Percentiles rank a stretch among this genome's conserved stretches.
Conservation (phyloP, 92 coral and sea anemone species). For the Epizoanthus scotinus region DNA sequence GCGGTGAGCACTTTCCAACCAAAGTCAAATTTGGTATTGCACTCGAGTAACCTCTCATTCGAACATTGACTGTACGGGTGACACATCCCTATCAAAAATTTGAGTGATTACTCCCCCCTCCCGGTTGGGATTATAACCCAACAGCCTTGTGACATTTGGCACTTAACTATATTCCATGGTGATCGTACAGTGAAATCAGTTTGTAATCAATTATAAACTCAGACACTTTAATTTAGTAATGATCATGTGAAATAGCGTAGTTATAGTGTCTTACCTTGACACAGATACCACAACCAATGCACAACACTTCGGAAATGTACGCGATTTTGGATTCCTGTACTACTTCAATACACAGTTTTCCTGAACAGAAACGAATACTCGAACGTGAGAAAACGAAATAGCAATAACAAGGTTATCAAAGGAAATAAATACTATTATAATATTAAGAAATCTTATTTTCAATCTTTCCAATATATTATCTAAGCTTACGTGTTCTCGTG, state of each 20-base stretch:
- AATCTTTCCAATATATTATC: background rate
- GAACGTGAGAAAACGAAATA: background rate
- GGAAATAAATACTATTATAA: background rate
- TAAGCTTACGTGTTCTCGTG: conserved; percentile 34
- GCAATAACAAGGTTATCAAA: background rate
- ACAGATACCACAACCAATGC: conserved; percentile 99
- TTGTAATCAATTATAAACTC: background rate
- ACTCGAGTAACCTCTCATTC: no score
- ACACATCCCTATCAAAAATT: no score
- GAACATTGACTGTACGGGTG: no score
- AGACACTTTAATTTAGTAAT: background rate
- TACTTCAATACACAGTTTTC: conserved; percentile 96
- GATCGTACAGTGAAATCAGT: no score
- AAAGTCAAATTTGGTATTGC: no score
- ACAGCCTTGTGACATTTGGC: no score
- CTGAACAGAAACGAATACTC: conserved; percentile 46
- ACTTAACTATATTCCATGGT: no score
- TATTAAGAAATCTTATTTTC: background rate
- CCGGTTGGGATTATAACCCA: no score
- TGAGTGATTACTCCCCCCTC: no score
- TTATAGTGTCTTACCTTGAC: conserved; percentile 69
- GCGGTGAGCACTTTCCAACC: no score
- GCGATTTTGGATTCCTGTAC: conserved; percentile 72
- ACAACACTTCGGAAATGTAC: conserved; percentile 81
- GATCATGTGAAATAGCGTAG: background rate